Base-by-base conservation (phyloP, 2,797 vertebrate species). In the Gouania willdenowi region DNA sequence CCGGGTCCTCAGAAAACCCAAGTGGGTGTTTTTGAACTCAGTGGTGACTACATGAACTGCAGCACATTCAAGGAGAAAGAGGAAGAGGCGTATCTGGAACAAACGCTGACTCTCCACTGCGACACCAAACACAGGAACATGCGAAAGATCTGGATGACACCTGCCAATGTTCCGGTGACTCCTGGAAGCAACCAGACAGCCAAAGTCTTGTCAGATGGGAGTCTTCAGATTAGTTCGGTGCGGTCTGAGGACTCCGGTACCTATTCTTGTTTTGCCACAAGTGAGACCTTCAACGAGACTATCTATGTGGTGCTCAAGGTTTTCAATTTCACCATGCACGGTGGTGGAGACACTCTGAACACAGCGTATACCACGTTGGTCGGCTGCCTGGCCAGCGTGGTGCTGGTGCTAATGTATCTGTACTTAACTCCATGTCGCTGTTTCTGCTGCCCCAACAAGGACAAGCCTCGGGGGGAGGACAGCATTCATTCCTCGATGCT, bases 361-460 rank as follows among this genome's bases (percentile, higher is more conserved):
- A 99, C 96, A 0, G 96, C 91, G 1, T 98, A 98, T 65, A 99
- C 96, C 65, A 98, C 96, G 0, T 76, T 99, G 14, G 94, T 98
- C 71, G 95, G 95, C 42, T 99, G 95, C 43, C 86, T 97, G 67
- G 91, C 94, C 43, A 98, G 95, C 8, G 94, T 95, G 52, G 91
- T 99, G 52, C 85, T 99, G 72, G 95, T 99, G 20, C 90, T 98
- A 39, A 93, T 99, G 79, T 99, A 98, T 73, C 87, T 99, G 68
- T 99, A 97, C 71, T 84, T 99, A 66, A 98, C 96, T 0, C 96
- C 96, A 0, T 99, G 96, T 34, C 93, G 90, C 50, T 98, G 95
- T 80, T 92, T 93, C 78, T 97, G 95, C 75, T 91, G 91, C 5
- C 85, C 86, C n/a, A 66, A 51, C 30, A 94, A 91, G 34, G 83